These are phyloP conservation scores for Tribolium madens DNA, from an alignment of 1,140 invertebrate genomes.

Conservation along the genomic window DNA sequence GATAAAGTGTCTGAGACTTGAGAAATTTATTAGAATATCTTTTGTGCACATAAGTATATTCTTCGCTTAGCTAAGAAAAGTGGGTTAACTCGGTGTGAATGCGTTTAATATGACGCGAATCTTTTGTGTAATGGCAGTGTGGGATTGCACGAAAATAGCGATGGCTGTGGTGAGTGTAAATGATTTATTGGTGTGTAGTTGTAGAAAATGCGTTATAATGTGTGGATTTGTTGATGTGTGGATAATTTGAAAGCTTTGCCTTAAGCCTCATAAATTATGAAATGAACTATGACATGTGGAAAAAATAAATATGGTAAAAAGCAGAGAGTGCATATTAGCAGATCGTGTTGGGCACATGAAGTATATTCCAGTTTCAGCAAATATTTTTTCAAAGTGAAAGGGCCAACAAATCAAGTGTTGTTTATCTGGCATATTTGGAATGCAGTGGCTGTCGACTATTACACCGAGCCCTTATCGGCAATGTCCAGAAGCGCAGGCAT, in stretches of 20 bases:
- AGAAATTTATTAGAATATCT: conserved; percentile 42
- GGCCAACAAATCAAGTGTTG: conserved; percentile 47
- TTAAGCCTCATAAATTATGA: conserved; percentile 16
- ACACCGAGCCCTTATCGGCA: conserved; percentile 44
- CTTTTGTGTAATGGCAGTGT: not conserved
- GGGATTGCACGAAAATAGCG: not conserved
- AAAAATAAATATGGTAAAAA: conserved; percentile 36
- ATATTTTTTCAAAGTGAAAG: conserved; percentile 47
- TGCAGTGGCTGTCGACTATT: conserved; percentile 47
- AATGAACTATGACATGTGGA: conserved; percentile 10
- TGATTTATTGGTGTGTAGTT: conserved; percentile 7
- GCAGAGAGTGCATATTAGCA: conserved; percentile 30
- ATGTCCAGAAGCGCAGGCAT: conserved; percentile 45
- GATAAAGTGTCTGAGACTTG: conserved; percentile 22
- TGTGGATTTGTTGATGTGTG: not conserved
- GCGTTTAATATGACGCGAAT: conserved; percentile 16
- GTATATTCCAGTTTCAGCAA: conserved; percentile 37
- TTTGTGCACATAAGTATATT: conserved; percentile 23
- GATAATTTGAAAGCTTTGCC: conserved; percentile 3
- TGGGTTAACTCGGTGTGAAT: not conserved
- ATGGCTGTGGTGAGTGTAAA: not conserved
- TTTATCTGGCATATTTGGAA: conserved; percentile 48
- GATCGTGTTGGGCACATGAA: conserved; percentile 21
- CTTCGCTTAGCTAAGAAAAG: too few relatives aligned
- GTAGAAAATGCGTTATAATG: conserved; percentile 1